phyloP scores from a whole-genome alignment of 2,888 invertebrate genomes.

The Megamerina dolium region DNA sequence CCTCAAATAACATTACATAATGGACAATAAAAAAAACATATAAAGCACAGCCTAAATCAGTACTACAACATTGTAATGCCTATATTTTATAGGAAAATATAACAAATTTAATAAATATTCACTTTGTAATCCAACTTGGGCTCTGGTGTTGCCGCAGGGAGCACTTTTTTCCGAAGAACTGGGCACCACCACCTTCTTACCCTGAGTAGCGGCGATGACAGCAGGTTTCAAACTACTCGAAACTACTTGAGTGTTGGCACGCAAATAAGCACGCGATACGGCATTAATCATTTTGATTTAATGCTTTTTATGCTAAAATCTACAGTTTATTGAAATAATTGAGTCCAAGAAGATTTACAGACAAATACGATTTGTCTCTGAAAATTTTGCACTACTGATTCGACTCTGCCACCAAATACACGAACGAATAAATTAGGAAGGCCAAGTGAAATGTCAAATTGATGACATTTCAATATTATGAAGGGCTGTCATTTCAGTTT shows the following conservation, averaged over 20 bases:
- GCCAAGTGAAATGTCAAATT: constrained; percentile 6
- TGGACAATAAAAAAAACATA: constrained; percentile 3
- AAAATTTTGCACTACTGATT: too few relatives aligned
- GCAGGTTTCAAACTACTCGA: constrained; percentile 61
- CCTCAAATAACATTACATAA: constrained; percentile 27
- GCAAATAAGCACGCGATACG: constrained; percentile 57
- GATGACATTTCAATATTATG: too few relatives aligned
- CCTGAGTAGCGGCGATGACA: constrained; percentile 51
- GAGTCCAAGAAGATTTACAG: too few relatives aligned
- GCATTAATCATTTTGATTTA: constrained; percentile 57
- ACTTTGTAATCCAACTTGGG: constrained; percentile 58
- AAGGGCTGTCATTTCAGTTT: too few relatives aligned
- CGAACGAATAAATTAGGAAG: too few relatives aligned
- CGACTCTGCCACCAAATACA: too few relatives aligned
- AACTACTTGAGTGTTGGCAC: constrained; percentile 62
- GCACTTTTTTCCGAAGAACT: constrained; percentile 51
- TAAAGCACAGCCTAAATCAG: neutral
- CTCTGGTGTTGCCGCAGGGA: constrained; percentile 57
- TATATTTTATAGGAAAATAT: too few relatives aligned
- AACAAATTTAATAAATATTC: constrained; percentile 18
- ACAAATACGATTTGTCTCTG: too few relatives aligned
- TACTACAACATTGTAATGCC: neutral
- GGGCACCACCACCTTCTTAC: constrained; percentile 51
- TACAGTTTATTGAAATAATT: too few relatives aligned
- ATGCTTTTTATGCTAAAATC: too few relatives aligned